These are phyloP conservation scores for Argentina silus DNA, from an alignment of 2,797 vertebrate species.

Conservation along the genomic window DNA sequence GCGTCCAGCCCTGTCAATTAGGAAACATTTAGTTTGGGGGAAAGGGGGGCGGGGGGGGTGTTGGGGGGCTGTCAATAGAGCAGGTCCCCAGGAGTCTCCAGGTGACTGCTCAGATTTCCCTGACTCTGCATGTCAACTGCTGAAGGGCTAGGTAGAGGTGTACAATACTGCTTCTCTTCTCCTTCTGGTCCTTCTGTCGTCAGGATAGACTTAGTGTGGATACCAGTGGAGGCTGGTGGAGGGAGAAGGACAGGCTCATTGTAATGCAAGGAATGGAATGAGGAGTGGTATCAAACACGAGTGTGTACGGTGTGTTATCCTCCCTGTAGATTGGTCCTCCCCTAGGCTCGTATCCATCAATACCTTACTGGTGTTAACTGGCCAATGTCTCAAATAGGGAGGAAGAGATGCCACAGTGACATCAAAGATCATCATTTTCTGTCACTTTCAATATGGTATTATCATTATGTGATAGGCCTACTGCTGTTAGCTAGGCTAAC, in stretches of 20 bases:
- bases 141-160: constrained; percentile 17
- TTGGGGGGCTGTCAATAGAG: constrained; percentile 8
- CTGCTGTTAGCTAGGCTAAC: neutral
- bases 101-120: constrained; percentile 16
- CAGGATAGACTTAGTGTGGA: neutral
- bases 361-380: too few species aligned
- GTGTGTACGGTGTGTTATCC: neutral
- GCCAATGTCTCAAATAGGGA: too few species aligned
- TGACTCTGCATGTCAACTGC: constrained; percentile 27
- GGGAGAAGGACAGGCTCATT: too few species aligned
- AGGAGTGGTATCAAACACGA: too few species aligned
- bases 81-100: neutral
- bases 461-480: neutral
- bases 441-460: neutral
- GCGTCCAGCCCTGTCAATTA: constrained; percentile 1
- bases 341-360: too few species aligned
- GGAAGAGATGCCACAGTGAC: neutral
- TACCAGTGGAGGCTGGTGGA: neutral
- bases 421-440: neutral
- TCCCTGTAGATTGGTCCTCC: neutral
- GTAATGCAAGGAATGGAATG: too few species aligned
- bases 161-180: constrained; percentile 49
- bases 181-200: constrained; percentile 8
- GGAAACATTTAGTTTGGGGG: neutral
- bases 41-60: neutral